Conservation (phyloP, 2,888 invertebrate genomes). For the Conus canariensis region DNA sequence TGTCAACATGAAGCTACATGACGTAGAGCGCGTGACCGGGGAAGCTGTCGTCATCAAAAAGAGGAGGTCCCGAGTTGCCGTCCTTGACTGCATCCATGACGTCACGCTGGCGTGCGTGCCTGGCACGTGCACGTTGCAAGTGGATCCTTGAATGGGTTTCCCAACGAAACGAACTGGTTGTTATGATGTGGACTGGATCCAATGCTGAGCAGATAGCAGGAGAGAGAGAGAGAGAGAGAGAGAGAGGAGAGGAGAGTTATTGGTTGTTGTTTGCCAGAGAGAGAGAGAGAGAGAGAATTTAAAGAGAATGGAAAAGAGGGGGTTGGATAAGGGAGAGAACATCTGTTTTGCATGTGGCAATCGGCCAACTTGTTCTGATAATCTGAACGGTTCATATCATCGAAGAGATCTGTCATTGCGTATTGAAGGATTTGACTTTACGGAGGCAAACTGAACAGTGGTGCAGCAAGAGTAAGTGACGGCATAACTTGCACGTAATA, state of each 20-base stretch:
- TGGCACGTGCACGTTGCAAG: constrained; percentile 58
- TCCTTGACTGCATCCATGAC: constrained; percentile 54
- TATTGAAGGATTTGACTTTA: too few relatives aligned
- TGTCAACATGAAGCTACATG: constrained; percentile 55
- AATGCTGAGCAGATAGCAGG: background rate
- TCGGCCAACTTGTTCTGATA: too few relatives aligned
- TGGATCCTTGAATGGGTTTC: constrained; percentile 49
- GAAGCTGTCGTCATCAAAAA: constrained; percentile 60
- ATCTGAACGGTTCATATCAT: too few relatives aligned
- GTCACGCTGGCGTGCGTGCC: constrained; percentile 53
- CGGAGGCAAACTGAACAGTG: too few relatives aligned
- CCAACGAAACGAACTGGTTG: background rate
- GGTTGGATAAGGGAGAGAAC: background rate
- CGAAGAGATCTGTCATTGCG: too few relatives aligned
- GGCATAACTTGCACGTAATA: too few relatives aligned
- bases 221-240: background rate
- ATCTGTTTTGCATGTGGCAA: background rate
- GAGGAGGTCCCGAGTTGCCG: constrained; percentile 54
- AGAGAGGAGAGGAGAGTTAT: background rate
- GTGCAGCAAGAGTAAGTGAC: too few relatives aligned
- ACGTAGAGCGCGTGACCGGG: constrained; percentile 59
- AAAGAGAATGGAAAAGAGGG: background rate
- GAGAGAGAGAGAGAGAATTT: background rate
- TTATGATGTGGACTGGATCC: background rate
- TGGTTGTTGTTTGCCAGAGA: background rate